Evolutionary conservation across 2,113 vertebrate genomes (phyloP).

Genomic region (Tragelaphus buxtoni): DNA sequence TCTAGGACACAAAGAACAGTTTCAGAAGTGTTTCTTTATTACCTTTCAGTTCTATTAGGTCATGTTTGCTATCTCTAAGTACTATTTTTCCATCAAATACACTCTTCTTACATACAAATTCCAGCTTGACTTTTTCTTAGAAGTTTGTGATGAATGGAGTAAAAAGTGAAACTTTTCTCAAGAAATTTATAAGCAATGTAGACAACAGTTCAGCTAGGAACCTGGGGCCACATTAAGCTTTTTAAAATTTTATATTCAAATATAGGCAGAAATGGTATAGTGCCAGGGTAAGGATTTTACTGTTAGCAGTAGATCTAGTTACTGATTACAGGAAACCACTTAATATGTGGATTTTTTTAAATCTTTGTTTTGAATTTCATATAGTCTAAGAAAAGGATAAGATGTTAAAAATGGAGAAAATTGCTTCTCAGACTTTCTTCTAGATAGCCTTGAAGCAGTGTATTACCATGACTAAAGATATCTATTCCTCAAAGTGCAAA

Average conservation of each 20-base stretch:
- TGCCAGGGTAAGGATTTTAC: not conserved
- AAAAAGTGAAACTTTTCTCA: not conserved
- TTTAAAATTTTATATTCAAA: not conserved
- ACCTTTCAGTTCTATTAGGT: not conserved
- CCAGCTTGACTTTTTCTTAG: not conserved
- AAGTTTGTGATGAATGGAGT: not conserved
- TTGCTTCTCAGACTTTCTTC: not conserved
- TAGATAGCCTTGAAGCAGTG: not conserved
- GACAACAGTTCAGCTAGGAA: not conserved
- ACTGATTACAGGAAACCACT: not conserved
- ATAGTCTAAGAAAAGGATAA: not conserved
- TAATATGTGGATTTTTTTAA: not conserved
- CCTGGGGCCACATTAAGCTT: not conserved
- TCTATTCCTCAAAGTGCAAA: not conserved
- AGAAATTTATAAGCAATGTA: not conserved
- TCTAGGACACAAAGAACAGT: not conserved
- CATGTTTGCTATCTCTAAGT: not conserved
- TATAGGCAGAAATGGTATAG: not conserved
- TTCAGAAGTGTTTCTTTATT: not conserved
- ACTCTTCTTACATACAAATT: not conserved
- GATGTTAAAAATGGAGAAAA: not conserved
- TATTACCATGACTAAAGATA: not conserved
- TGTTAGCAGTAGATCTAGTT: not conserved
- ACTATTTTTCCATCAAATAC: not conserved
- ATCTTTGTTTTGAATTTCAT: slow-evolving; percentile 18